Evolutionary conservation across 1,140 invertebrate species (phyloP).

Genomic region (Drosophila tsacasi): DNA sequence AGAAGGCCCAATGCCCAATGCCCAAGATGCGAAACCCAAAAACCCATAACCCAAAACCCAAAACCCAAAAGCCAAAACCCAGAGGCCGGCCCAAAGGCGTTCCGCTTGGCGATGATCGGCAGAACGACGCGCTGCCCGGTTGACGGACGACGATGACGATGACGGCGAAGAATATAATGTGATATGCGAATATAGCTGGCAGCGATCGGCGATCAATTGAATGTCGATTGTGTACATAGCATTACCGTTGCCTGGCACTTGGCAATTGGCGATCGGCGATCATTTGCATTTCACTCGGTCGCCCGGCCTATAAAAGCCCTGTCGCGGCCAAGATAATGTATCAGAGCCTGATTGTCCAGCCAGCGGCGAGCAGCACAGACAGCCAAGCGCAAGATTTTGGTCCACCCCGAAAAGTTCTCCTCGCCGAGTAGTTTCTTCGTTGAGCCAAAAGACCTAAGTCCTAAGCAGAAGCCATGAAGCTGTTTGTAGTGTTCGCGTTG

Average conservation of each 20-base stretch:
- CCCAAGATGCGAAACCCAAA: not conserved
- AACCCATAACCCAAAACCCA: not conserved
- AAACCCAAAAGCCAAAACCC: not conserved
- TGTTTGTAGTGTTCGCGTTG: conserved; percentile 24
- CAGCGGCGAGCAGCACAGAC: conserved; percentile 52
- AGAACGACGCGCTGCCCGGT: conserved; percentile 34
- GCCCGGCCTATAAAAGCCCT: conserved; percentile 67
- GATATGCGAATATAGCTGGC: conserved; percentile 63
- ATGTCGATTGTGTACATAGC: conserved; percentile 44
- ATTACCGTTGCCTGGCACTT: conserved; percentile 50
- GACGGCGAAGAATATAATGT: conserved; percentile 51
- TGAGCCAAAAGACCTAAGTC: not conserved
- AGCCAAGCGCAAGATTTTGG: conserved; percentile 4
- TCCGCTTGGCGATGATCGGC: conserved; percentile 61
- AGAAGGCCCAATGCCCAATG: not conserved
- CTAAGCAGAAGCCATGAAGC: conserved; percentile 27
- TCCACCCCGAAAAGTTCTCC: conserved; percentile 66
- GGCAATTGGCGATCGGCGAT: conserved; percentile 21
- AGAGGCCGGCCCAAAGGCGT: conserved; percentile 21
- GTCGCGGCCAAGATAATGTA: conserved; percentile 55
- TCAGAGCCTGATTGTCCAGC: conserved; percentile 81
- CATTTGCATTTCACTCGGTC: conserved; percentile 34
- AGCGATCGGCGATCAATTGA: conserved; percentile 71
- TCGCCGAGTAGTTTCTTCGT: conserved; percentile 65
- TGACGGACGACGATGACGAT: conserved; percentile 49